Base-by-base conservation (phyloP, 2,888 invertebrate genomes). In the Ptychoptera contaminata region DNA sequence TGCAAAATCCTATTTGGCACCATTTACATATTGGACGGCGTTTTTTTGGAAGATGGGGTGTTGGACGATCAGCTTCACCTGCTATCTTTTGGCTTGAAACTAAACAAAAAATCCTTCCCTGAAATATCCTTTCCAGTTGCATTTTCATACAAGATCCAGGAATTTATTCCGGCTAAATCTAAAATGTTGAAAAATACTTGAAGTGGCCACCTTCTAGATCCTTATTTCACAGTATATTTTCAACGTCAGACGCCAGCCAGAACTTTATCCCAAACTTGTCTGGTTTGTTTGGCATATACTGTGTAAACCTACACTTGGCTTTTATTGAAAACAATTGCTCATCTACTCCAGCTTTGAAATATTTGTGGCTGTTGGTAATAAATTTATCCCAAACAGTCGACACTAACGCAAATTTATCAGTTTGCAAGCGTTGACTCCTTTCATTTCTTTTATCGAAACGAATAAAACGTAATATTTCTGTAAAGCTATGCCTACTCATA, bases 121-220 rank as follows among this genome's bases (percentile, higher is more conserved):
- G n/a, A n/a, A n/a, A n/a, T n/a, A n/a, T n/a, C n/a, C n/a, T n/a
- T n/a, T n/a, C n/a, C n/a, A n/a, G n/a, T n/a, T n/a, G n/a, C n/a
- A n/a, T n/a, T n/a, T n/a, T n/a, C n/a, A 40, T 56, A 54, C 40
- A 55, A 50, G 36, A 57, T 51, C 54, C 52, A 56, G 40, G n/a
- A n/a, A n/a, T n/a, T n/a, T n/a, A n/a, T n/a, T n/a, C n/a, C n/a
- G n/a, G n/a, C n/a, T n/a, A n/a, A n/a, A n/a, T n/a, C n/a, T n/a
- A n/a, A n/a, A n/a, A n/a, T n/a, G n/a, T 55, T 55, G 46, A 50
- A 53, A 50, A 54, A 53, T 46, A 54, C 48, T 41, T 54, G 52
- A 14, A 50, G 44, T 34, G 51, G 52, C 53, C 53, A 54, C 42
- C 52, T 53, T 51, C 51, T 37, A 40, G 50, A 53, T 39, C 47